Percentiles rank a stretch among this genome's conserved stretches.
These are phyloP conservation scores for Enteromius anoplus DNA, from an alignment of 2,797 vertebrate species.

Conservation along the genomic window DNA sequence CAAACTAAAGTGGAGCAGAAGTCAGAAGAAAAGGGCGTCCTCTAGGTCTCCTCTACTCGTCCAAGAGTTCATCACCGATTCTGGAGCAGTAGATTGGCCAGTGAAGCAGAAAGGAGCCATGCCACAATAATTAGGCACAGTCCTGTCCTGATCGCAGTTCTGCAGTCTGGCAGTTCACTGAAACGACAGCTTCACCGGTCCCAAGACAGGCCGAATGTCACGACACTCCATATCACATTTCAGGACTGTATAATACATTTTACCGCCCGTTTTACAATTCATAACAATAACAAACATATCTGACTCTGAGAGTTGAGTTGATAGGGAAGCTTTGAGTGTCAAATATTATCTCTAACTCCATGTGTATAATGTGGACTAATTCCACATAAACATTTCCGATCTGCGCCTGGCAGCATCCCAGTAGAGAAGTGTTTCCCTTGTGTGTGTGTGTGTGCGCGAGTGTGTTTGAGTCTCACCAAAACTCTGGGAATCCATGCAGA, in stretches of 20 bases:
- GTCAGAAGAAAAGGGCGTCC: slow-evolving; percentile 33
- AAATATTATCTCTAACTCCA: background rate
- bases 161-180: slow-evolving; percentile 44
- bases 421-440: slow-evolving; percentile 29
- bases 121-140: slow-evolving; percentile 68
- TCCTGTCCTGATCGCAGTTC: slow-evolving; percentile 57
- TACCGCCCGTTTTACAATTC: background rate
- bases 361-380: slow-evolving; percentile 4
- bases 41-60: slow-evolving; percentile 34
- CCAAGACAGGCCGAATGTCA: slow-evolving; percentile 16
- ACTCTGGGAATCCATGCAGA: slow-evolving; percentile 97
- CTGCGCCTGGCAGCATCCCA: slow-evolving; percentile 19
- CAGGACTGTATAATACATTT: slow-evolving; percentile 1
- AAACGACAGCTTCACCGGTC: slow-evolving; percentile 24
- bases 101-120: slow-evolving; percentile 65
- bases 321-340: background rate
- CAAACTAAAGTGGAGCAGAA: slow-evolving; percentile 47
- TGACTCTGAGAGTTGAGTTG: background rate
- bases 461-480: slow-evolving; percentile 85
- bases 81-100: slow-evolving; percentile 56
- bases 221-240: slow-evolving; percentile 9
- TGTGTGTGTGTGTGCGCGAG: slow-evolving; percentile 11
- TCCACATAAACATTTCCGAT: slow-evolving; percentile 15
- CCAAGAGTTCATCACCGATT: slow-evolving; percentile 58
- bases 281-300: background rate